phyloP scores from a whole-genome alignment of 2,113 vertebrate genomes.

The Carollia perspicillata region DNA sequence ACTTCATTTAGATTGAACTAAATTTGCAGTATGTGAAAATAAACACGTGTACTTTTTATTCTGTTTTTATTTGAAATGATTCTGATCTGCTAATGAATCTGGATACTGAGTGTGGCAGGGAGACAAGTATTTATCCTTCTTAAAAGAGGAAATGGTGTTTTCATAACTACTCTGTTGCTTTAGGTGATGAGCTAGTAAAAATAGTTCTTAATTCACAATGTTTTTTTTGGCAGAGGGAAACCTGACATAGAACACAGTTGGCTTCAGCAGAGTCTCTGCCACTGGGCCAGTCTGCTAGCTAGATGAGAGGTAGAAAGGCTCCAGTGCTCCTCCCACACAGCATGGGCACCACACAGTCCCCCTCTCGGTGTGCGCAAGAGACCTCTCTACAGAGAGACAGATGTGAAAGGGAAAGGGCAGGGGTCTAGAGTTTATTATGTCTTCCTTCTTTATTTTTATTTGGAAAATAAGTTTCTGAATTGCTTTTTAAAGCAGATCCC shows the following conservation, averaged over 20 bases:
- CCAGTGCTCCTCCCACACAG: neutral
- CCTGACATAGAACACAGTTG: neutral
- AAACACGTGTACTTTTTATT: neutral
- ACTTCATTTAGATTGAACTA: neutral
- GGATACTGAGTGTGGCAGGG: neutral
- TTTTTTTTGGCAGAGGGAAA: neutral
- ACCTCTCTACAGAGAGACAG: neutral
- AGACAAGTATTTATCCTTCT: neutral
- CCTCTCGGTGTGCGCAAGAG: neutral
- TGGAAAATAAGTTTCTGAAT: neutral
- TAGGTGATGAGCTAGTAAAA: neutral
- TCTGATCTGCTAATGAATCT: neutral
- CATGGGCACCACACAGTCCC: neutral
- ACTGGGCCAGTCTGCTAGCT: neutral
- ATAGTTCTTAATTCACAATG: neutral
- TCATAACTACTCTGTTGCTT: neutral
- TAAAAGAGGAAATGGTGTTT: neutral
- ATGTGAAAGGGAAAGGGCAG: neutral
- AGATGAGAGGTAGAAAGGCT: neutral
- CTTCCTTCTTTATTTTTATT: neutral
- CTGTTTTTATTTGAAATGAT: neutral
- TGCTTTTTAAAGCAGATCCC: neutral
- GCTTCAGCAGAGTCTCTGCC: neutral
- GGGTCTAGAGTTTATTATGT: neutral
- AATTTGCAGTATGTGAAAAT: constrained; percentile 27